phyloP scores from a whole-genome alignment of 2,797 vertebrate species.

The Lophius americanus region DNA sequence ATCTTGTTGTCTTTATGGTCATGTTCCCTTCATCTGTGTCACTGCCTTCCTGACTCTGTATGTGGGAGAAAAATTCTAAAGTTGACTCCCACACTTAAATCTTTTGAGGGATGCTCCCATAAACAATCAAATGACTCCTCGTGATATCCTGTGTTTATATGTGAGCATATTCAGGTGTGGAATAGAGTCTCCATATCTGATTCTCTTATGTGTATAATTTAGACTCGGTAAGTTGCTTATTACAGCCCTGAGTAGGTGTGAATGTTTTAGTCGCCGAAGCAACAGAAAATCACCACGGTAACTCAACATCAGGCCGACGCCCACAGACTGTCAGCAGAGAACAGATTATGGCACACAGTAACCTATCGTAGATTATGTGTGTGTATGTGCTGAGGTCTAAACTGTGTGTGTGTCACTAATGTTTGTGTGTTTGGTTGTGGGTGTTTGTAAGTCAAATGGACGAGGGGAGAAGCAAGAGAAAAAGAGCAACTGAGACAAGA shows the following conservation, averaged over 20 bases:
- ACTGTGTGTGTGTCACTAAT: conserved; percentile 4
- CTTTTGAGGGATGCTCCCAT: neutral
- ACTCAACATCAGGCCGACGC: conserved; percentile 64
- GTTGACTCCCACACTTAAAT: conserved; percentile 1
- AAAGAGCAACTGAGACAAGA: conserved; percentile 27
- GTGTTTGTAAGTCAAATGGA: conserved; percentile 34
- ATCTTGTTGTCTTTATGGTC: too few species aligned
- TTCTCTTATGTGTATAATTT: too few species aligned
- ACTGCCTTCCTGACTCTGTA: neutral
- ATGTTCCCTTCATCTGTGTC: neutral
- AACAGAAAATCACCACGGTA: conserved; percentile 67
- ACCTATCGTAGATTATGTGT: conserved; percentile 45
- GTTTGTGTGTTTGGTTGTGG: conserved; percentile 24
- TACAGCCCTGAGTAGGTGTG: conserved; percentile 3
- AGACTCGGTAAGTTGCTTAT: too few species aligned
- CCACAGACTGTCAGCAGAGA: conserved; percentile 69
- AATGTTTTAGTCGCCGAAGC: conserved; percentile 51
- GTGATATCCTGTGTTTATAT: neutral
- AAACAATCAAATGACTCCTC: neutral
- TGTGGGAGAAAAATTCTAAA: conserved; percentile 3
- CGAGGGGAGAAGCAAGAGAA: conserved; percentile 36
- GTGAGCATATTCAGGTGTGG: neutral
- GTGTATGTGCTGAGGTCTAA: conserved; percentile 19
- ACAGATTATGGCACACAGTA: conserved; percentile 68
- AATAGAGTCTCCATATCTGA: neutral